Conservation (phyloP, 2,113 vertebrate genomes). For the Nothocercus julius region DNA sequence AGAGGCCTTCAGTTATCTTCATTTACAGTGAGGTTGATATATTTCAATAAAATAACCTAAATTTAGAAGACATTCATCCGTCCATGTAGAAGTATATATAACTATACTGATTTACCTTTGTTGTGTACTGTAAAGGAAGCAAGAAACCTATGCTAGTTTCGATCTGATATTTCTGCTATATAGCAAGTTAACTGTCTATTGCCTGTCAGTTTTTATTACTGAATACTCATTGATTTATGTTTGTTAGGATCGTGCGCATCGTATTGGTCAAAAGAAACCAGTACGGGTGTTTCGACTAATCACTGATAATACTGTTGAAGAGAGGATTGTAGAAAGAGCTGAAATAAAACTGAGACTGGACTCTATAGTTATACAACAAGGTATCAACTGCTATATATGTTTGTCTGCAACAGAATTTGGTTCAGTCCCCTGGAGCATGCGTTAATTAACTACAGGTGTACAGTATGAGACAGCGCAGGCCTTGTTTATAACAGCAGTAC, state of each 20-base stretch:
- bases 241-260: conserved; percentile 89
- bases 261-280: conserved; percentile 90
- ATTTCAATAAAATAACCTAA: neutral
- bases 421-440: conserved; percentile 27
- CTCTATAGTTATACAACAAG: conserved; percentile 93
- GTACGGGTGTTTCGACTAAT: conserved; percentile 91
- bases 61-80: neutral
- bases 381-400: conserved; percentile 73
- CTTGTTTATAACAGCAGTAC: conserved; percentile 15
- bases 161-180: conserved; percentile 11
- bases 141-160: neutral
- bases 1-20: neutral
- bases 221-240: conserved; percentile 66
- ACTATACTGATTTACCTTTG: neutral
- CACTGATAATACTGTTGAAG: conserved; percentile 92
- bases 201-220: conserved; percentile 53
- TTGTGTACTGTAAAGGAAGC: neutral
- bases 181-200: conserved; percentile 42
- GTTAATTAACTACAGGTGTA: neutral
- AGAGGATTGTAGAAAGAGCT: conserved; percentile 91
- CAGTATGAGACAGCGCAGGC: neutral
- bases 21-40: neutral
- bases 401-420: conserved; percentile 35
- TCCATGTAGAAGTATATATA: neutral
- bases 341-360: conserved; percentile 91